Conservation (phyloP, 2,888 invertebrate species). For the Ligdia adustata region DNA sequence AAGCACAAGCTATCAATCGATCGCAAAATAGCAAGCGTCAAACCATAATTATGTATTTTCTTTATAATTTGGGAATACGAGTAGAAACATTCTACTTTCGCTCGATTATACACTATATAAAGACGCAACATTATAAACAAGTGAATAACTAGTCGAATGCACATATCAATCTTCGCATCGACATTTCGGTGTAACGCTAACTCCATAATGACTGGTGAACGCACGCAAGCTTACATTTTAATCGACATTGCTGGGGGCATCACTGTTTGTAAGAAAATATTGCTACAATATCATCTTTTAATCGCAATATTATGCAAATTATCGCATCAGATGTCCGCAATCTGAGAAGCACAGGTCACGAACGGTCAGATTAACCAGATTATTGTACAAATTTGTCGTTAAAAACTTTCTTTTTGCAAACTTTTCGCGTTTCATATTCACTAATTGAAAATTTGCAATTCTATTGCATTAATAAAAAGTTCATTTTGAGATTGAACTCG, state of each 20-base stretch:
- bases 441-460: slow-evolving; percentile 19
- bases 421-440: slow-evolving; percentile 1
- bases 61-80: too few species aligned
- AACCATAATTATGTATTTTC: too few species aligned
- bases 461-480: slow-evolving; percentile 7
- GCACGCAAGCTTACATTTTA: slow-evolving; percentile 33
- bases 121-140: too few species aligned
- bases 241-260: slow-evolving; percentile 36
- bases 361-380: slow-evolving; percentile 12
- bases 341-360: slow-evolving; percentile 25
- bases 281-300: slow-evolving; percentile 33
- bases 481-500: not conserved
- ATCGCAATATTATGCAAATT: slow-evolving; percentile 27
- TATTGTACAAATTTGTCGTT: slow-evolving; percentile 9
- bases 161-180: not conserved
- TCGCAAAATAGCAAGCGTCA: too few species aligned
- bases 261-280: slow-evolving; percentile 34
- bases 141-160: too few species aligned
- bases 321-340: slow-evolving; percentile 25
- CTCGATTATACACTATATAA: too few species aligned
- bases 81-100: too few species aligned
- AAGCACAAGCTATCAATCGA: too few species aligned
- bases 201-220: slow-evolving; percentile 30
- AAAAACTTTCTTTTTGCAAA: slow-evolving; percentile 20
- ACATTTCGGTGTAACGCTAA: slow-evolving; percentile 28